phyloP scores from a whole-genome alignment of 2,888 invertebrate genomes.

The Autographa gamma region DNA sequence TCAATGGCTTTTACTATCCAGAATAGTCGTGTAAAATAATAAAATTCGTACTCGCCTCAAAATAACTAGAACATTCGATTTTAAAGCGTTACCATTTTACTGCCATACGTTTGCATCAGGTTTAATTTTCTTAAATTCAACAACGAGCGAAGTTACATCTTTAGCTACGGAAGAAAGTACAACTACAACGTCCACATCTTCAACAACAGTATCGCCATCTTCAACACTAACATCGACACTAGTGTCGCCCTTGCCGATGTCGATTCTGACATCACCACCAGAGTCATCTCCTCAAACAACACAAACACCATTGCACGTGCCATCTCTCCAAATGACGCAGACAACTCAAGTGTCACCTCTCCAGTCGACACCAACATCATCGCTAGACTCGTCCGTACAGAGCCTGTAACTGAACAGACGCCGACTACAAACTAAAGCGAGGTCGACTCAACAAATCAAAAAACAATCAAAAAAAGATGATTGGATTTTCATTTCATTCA shows the following conservation, averaged over 20 bases:
- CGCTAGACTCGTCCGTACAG: neutral
- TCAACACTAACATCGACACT: neutral
- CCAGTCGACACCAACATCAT: neutral
- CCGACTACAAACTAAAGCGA: neutral
- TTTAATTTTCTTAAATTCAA: no score
- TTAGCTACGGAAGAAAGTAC: conserved; percentile 12
- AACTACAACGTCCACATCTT: neutral
- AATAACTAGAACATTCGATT: no score
- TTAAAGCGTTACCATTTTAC: no score
- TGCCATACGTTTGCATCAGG: no score
- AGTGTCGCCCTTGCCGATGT: neutral
- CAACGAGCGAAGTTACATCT: conserved; percentile 11
- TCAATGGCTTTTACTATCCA: no score
- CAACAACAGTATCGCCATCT: conserved; percentile 8
- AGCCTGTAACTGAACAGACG: neutral
- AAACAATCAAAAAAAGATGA: no score
- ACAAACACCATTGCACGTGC: neutral
- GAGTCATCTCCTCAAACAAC: neutral
- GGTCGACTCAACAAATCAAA: conserved; percentile 8
- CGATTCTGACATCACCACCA: neutral
- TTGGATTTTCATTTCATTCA: neutral
- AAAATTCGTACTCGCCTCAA: no score
- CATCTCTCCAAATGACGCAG: neutral
- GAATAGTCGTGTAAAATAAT: no score
- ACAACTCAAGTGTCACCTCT: neutral